phyloP scores from a whole-genome alignment of 1,140 invertebrate genomes.

The Nasonia giraulti region DNA sequence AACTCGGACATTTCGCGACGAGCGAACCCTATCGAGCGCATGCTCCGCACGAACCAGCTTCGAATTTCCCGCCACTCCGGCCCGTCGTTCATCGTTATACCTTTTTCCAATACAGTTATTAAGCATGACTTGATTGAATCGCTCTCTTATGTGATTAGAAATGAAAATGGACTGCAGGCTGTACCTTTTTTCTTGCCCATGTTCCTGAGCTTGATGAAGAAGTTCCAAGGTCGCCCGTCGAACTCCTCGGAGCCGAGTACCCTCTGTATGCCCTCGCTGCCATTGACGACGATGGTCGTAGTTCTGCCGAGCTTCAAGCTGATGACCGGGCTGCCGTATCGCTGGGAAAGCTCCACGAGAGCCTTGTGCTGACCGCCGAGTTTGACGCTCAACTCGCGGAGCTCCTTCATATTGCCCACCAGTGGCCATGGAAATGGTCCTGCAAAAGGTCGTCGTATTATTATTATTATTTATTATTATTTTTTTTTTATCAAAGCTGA shows the following conservation, averaged over 20 bases:
- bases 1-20: constrained; percentile 82
- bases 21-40: constrained; percentile 85
- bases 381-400: constrained; percentile 75
- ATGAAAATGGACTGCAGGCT: background rate
- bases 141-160: too few relatives aligned
- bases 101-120: constrained; percentile 61
- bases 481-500: too few relatives aligned
- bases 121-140: background rate
- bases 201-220: constrained; percentile 81
- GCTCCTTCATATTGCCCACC: constrained; percentile 77
- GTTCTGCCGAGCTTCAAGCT: constrained; percentile 81
- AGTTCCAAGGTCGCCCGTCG: constrained; percentile 83
- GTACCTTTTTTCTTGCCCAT: constrained; percentile 79
- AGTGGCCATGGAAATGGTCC: constrained; percentile 83
- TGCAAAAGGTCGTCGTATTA: constrained; percentile 61
- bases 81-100: constrained; percentile 87
- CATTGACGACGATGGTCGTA: constrained; percentile 78
- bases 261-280: constrained; percentile 76
- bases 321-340: constrained; percentile 79
- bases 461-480: too few relatives aligned
- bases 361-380: constrained; percentile 79
- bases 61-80: constrained; percentile 84
- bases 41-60: constrained; percentile 81
- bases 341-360: constrained; percentile 75
- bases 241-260: constrained; percentile 80